These are phyloP conservation scores for Polyergus mexicanus DNA, from an alignment of 1,140 invertebrate species.

Conservation along the genomic window DNA sequence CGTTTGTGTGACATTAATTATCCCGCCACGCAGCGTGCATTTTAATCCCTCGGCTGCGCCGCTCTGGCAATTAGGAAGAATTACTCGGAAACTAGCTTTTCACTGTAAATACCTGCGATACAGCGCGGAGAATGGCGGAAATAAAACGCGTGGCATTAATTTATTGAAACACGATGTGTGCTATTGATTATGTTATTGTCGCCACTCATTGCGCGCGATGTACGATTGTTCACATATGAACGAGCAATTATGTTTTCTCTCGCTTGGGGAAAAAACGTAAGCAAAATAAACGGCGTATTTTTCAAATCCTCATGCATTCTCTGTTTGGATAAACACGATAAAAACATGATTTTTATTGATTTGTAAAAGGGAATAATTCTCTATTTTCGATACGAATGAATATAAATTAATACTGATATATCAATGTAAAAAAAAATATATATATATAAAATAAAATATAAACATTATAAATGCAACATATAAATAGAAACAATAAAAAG, in stretches of 20 bases:
- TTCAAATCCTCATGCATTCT: not conserved
- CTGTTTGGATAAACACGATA: not conserved
- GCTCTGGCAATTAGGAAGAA: conserved; percentile 53
- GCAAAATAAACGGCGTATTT: conserved; percentile 21
- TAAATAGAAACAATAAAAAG: not conserved
- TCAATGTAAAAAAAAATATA: not conserved
- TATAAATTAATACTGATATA: not conserved
- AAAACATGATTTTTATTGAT: not conserved
- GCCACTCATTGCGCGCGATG: conserved; percentile 25
- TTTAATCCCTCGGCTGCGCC: conserved; percentile 37
- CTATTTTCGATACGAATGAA: not conserved
- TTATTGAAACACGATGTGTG: conserved; percentile 38
- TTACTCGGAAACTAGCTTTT: conserved; percentile 36
- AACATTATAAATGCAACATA: not conserved
- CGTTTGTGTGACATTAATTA: conserved; percentile 47
- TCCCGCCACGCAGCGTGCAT: conserved; percentile 30
- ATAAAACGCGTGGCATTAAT: conserved; percentile 45
- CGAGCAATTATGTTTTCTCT: conserved; percentile 36
- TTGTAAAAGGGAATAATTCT: not conserved
- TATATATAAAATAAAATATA: not conserved
- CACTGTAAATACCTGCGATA: conserved; percentile 47
- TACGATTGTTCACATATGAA: conserved; percentile 6
- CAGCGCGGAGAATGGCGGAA: conserved; percentile 4
- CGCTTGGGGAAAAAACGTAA: not conserved
- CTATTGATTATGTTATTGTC: conserved; percentile 49